These are phyloP conservation scores for Pheucticus melanocephalus DNA, from an alignment of 2,113 vertebrate species.

Conservation along the genomic window DNA sequence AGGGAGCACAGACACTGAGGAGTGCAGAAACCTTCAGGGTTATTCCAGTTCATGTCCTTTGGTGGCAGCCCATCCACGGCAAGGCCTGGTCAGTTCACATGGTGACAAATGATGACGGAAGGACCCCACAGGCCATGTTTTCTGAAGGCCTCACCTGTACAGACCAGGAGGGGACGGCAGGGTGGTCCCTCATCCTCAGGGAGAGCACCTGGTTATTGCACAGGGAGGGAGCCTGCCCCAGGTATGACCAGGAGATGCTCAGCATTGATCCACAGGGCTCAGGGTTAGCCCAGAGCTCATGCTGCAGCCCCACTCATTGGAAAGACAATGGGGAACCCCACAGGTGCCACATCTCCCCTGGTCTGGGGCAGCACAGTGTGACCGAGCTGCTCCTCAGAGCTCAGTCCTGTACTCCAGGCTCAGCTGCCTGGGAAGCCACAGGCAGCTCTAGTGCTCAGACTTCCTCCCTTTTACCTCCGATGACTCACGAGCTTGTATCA, in stretches of 20 bases:
- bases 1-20: neutral
- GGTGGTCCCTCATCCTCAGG: rapidly evolving
- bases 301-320: neutral
- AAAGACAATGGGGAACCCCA: rapidly evolving
- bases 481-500: conserved; percentile 42
- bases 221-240: neutral
- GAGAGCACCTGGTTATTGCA: neutral
- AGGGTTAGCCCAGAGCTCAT: rapidly evolving
- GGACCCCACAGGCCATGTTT: neutral
- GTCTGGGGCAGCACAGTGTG: rapidly evolving
- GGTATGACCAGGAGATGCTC: neutral
- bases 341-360: rapidly evolving
- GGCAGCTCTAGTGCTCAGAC: neutral
- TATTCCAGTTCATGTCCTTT: rapidly evolving
- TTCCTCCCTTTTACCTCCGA: neutral
- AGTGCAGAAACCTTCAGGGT: neutral
- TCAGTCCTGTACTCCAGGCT: rapidly evolving
- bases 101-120: neutral
- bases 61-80: neutral
- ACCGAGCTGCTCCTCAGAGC: neutral
- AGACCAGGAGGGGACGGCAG: neutral
- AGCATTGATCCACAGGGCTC: rapidly evolving
- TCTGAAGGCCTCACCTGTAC: neutral
- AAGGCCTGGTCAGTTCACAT: neutral
- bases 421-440: neutral